These are phyloP conservation scores for Aphelocoma coerulescens DNA, from an alignment of 2,113 vertebrate genomes.

Conservation along the genomic window DNA sequence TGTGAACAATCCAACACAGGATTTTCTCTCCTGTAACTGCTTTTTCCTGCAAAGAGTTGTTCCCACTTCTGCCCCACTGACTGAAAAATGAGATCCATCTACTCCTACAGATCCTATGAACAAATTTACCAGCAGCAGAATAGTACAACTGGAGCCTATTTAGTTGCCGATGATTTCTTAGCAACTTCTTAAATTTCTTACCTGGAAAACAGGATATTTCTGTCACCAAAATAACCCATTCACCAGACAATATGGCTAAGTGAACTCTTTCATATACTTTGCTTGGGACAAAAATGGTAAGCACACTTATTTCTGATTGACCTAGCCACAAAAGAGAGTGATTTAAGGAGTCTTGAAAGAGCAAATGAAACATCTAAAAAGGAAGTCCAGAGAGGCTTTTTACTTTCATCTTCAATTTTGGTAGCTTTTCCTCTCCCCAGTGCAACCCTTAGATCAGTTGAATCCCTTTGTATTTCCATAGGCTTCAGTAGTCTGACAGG, in stretches of 20 bases:
- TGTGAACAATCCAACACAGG: not conserved
- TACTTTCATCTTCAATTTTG: constrained; percentile 42
- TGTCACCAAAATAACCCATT: not conserved
- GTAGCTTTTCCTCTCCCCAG: constrained; percentile 18
- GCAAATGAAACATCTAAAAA: constrained; percentile 3
- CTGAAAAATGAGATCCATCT: not conserved
- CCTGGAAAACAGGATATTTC: not conserved
- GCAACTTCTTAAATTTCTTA: not conserved
- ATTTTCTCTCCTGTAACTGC: not conserved
- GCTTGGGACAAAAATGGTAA: not conserved
- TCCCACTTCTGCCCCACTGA: not conserved
- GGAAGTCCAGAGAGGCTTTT: constrained; percentile 13
- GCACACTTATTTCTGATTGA: not conserved
- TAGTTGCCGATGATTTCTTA: not conserved
- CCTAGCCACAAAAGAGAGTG: not conserved
- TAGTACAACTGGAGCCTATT: not conserved
- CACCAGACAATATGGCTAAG: not conserved
- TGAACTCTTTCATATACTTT: not conserved
- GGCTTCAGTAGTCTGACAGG: not conserved
- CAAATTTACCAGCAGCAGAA: not conserved
- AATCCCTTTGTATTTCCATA: constrained; percentile 2
- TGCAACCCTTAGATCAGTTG: not conserved
- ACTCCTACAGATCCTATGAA: not conserved
- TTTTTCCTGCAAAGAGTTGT: not conserved
- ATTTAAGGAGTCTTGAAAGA: constrained; percentile 37